These are phyloP conservation scores for Stegana nigrithorax DNA, from an alignment of 2,888 invertebrate species.

Conservation along the genomic window DNA sequence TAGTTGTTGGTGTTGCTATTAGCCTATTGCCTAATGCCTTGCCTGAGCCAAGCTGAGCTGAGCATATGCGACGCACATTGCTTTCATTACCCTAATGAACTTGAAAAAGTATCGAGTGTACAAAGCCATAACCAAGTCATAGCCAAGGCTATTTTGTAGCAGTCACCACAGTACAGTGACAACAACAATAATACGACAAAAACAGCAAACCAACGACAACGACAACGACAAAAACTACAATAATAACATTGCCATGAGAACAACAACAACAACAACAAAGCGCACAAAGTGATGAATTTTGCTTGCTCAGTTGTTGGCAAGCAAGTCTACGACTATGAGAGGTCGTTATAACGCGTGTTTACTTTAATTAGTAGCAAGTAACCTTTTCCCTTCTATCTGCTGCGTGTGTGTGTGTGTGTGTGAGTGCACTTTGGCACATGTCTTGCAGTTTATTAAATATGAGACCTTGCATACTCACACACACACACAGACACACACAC, in stretches of 20 bases:
- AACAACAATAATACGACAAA: background rate
- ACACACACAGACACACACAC: too few relatives aligned
- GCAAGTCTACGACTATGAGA: too few relatives aligned
- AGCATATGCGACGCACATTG: slow-evolving; percentile 15
- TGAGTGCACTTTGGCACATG: too few relatives aligned
- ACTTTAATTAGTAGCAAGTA: slow-evolving; percentile 51
- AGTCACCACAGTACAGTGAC: background rate
- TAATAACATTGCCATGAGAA: too few relatives aligned
- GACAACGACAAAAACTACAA: background rate
- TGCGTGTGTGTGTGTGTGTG: too few relatives aligned
- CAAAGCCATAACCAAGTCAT: slow-evolving; percentile 36
- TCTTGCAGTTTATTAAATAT: too few relatives aligned
- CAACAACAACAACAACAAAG: background rate
- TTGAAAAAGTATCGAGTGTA: slow-evolving; percentile 58
- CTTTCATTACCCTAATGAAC: slow-evolving; percentile 59
- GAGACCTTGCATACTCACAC: too few relatives aligned
- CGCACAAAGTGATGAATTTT: background rate
- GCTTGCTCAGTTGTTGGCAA: slow-evolving; percentile 39
- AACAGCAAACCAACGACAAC: background rate
- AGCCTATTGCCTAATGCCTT: slow-evolving; percentile 26
- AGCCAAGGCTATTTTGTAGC: slow-evolving; percentile 2
- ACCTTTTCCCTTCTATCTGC: too few relatives aligned
- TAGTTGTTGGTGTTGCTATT: slow-evolving; percentile 26
- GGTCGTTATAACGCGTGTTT: slow-evolving; percentile 57
- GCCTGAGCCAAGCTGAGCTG: background rate